Percentiles rank a stretch among this genome's conserved stretches.
These are phyloP conservation scores for Montifringilla adamsi DNA, from an alignment of 2,113 vertebrate genomes.

Conservation along the genomic window DNA sequence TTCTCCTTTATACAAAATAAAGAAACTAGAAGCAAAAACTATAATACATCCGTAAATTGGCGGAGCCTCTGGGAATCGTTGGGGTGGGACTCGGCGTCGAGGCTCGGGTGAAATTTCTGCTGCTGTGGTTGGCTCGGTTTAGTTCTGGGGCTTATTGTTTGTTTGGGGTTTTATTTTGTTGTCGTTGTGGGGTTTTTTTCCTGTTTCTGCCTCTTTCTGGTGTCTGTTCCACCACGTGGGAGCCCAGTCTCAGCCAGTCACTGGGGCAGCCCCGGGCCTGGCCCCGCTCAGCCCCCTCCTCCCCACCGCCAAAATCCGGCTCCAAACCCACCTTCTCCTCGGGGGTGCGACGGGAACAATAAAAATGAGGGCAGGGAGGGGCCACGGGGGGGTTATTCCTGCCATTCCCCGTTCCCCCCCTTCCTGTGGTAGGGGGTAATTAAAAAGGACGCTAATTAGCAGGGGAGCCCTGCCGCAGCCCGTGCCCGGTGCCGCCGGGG, in stretches of 20 bases:
- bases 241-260: neutral
- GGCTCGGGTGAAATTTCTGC: neutral
- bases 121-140: neutral
- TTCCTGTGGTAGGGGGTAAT: neutral
- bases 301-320: neutral
- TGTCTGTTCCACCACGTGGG: neutral
- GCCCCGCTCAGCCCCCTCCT: neutral
- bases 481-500: neutral
- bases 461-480: neutral
- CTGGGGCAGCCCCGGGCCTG: neutral
- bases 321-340: neutral
- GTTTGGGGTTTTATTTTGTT: neutral
- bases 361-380: neutral
- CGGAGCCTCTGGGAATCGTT: slow-evolving; percentile 37
- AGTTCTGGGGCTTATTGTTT: neutral
- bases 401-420: neutral
- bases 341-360: neutral
- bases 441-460: slow-evolving; percentile 46
- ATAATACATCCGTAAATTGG: slow-evolving; percentile 74
- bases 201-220: neutral
- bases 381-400: neutral
- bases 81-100: neutral
- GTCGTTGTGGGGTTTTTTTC: neutral
- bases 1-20: slow-evolving; percentile 87
- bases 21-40: slow-evolving; percentile 85